phyloP scores from a whole-genome alignment of 2,888 invertebrate genomes.

The Dorcus hopei region DNA sequence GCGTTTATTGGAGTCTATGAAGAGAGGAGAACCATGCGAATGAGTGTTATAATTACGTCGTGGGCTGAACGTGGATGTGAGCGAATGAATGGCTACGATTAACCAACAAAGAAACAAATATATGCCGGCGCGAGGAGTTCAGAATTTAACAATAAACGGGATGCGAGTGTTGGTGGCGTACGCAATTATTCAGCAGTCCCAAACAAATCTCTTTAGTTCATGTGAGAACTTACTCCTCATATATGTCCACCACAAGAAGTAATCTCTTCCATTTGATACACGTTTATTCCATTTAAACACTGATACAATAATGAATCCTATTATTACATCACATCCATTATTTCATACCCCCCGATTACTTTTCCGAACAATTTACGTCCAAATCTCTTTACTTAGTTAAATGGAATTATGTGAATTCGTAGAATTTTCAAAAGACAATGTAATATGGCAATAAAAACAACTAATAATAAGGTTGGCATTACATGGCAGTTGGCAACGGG shows the following conservation, averaged over 20 bases:
- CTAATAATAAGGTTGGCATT: too few species aligned
- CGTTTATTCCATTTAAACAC: not conserved
- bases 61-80: constrained; percentile 5
- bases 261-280: not conserved
- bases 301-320: too few species aligned
- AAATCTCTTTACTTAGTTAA: too few species aligned
- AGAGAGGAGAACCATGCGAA: not conserved
- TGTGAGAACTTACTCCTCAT: not conserved
- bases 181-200: constrained; percentile 24
- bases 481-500: too few species aligned
- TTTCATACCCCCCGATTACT: too few species aligned
- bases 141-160: constrained; percentile 13
- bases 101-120: constrained; percentile 10
- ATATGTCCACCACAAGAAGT: constrained; percentile 1
- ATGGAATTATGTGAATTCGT: too few species aligned
- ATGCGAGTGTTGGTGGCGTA: constrained; percentile 13
- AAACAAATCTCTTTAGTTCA: constrained; percentile 11
- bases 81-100: constrained; percentile 5
- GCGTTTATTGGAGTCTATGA: not conserved
- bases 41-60: constrained; percentile 1
- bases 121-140: constrained; percentile 4
- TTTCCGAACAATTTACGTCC: too few species aligned
- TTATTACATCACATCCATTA: too few species aligned
- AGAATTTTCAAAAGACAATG: too few species aligned
- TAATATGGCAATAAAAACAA: too few species aligned